phyloP scores from a whole-genome alignment of 1,140 invertebrate species.

The Odontomachus brunneus region DNA sequence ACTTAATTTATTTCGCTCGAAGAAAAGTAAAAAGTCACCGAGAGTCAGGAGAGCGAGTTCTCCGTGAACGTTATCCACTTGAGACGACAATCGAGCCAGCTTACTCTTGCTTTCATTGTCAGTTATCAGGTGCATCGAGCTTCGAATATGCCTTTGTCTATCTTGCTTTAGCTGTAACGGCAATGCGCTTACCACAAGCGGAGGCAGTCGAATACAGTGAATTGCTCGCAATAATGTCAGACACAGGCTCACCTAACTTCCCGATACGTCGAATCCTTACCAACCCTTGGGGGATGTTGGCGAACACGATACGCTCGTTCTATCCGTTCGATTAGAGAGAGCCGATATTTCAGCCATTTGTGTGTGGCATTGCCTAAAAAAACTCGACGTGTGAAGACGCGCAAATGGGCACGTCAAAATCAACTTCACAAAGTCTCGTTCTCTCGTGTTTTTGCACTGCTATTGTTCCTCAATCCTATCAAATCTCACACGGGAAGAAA shows the following conservation, averaged over 20 bases:
- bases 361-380: slow-evolving; percentile 54
- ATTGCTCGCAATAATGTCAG: slow-evolving; percentile 75
- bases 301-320: slow-evolving; percentile 66
- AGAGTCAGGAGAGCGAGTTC: neutral
- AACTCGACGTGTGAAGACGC: slow-evolving; percentile 10
- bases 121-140: slow-evolving; percentile 13
- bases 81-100: neutral
- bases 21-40: neutral
- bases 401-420: neutral
- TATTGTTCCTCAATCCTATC: neutral
- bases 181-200: slow-evolving; percentile 55
- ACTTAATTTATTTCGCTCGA: neutral
- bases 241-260: slow-evolving; percentile 71
- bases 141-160: slow-evolving; percentile 47
- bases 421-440: neutral
- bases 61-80: neutral
- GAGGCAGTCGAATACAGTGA: slow-evolving; percentile 47
- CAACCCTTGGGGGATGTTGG: slow-evolving; percentile 65
- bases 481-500: too few species aligned
- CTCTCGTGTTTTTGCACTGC: neutral
- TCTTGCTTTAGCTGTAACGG: slow-evolving; percentile 31
- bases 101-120: slow-evolving; percentile 15
- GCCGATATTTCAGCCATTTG: slow-evolving; percentile 61
- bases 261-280: slow-evolving; percentile 65
- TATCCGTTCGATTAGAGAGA: slow-evolving; percentile 71